Percentiles rank a stretch among this genome's conserved stretches.
Evolutionary conservation across 2,888 invertebrate species (phyloP).

Genomic region (Deilephila elpenor): DNA sequence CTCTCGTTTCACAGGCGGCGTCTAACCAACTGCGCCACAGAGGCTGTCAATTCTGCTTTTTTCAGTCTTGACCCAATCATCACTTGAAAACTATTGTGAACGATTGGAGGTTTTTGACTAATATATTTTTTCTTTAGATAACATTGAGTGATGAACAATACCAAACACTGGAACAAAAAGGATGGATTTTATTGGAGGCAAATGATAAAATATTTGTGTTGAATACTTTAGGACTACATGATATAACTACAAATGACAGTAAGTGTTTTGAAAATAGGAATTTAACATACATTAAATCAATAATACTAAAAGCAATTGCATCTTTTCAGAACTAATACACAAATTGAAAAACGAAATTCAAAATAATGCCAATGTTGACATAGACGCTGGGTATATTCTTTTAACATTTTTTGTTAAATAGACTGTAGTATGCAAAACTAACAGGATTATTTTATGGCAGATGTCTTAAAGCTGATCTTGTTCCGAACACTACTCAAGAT

Average conservation of each 20-base stretch:
- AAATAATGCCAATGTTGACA: constrained; percentile 5
- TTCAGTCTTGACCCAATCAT: no score
- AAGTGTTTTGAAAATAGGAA: constrained; percentile 34
- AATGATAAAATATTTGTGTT: constrained; percentile 71
- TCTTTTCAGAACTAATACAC: constrained; percentile 63
- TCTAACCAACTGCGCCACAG: no score
- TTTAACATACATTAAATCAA: not conserved
- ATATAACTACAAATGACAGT: constrained; percentile 72
- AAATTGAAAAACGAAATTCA: constrained; percentile 59
- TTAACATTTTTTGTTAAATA: not conserved
- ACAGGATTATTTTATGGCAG: not conserved
- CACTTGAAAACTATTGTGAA: no score
- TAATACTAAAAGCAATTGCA: constrained; percentile 8
- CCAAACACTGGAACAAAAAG: constrained; percentile 69
- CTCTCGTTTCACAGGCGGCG: no score
- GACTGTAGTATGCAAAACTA: not conserved
- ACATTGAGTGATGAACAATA: constrained; percentile 75
- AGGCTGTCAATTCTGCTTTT: no score
- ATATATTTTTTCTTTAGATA: constrained; percentile 52
- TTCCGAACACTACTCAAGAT: not conserved
- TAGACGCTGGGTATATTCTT: constrained; percentile 11
- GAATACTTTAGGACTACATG: constrained; percentile 72
- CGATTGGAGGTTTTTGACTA: not conserved
- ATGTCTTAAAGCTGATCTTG: not conserved
- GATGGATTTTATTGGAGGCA: constrained; percentile 74